Conservation (phyloP, 2,888 invertebrate genomes). For the Drosophila pseudotakahashii region DNA sequence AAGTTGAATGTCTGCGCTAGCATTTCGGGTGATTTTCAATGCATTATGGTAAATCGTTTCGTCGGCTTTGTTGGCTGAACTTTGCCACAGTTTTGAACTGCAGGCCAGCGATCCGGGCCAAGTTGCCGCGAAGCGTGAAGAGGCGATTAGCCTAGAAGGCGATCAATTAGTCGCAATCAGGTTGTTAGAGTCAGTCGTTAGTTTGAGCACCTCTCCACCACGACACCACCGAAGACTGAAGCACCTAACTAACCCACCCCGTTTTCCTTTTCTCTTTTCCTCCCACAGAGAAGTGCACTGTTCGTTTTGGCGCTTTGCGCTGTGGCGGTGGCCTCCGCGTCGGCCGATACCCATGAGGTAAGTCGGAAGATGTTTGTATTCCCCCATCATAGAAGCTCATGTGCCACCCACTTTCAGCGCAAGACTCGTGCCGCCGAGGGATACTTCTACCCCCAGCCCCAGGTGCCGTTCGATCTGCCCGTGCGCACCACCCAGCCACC, state of each 20-base stretch:
- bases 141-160: constrained; percentile 57
- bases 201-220: constrained; percentile 16
- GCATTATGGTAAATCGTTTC: constrained; percentile 21
- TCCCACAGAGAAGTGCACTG: constrained; percentile 81
- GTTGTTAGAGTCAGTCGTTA: constrained; percentile 45
- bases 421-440: constrained; percentile 78
- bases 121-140: constrained; percentile 59
- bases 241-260: neutral
- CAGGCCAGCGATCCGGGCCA: constrained; percentile 35
- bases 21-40: constrained; percentile 58
- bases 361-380: constrained; percentile 25
- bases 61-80: constrained; percentile 55
- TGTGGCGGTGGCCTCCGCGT: constrained; percentile 73
- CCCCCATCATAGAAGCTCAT: neutral
- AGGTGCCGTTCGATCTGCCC: constrained; percentile 75
- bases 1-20: constrained; percentile 74
- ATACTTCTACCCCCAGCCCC: constrained; percentile 77
- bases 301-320: constrained; percentile 82
- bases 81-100: constrained; percentile 54
- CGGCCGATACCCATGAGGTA: constrained; percentile 78
- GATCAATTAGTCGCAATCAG: constrained; percentile 59
- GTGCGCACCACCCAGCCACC: constrained; percentile 56
- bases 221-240: constrained; percentile 2
- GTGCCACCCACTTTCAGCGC: constrained; percentile 58
- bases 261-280: neutral